Percentiles rank a stretch among this genome's conserved stretches.
These are phyloP conservation scores for Cinclus cinclus DNA, from an alignment of 2,113 vertebrate species.

Conservation along the genomic window DNA sequence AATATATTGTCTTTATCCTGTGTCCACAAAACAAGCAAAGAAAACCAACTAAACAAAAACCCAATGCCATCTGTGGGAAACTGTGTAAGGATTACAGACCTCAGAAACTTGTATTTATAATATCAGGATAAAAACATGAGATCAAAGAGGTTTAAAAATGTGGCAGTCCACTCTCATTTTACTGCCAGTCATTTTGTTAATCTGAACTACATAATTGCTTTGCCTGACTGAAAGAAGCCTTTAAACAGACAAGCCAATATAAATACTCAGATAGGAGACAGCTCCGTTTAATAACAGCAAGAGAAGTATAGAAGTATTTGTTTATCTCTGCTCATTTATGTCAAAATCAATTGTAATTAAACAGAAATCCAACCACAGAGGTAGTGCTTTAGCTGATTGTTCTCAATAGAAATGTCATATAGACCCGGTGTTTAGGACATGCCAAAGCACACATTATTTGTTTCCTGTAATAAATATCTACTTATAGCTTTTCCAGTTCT, in stretches of 20 bases:
- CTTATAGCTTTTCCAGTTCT: not conserved
- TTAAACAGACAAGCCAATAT: constrained; percentile 51
- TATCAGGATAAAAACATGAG: not conserved
- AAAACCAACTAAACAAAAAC: not conserved
- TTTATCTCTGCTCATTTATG: constrained; percentile 67
- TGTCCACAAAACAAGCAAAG: not conserved
- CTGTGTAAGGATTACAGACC: not conserved
- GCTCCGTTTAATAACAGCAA: constrained; percentile 61
- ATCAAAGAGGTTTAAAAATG: constrained; percentile 12
- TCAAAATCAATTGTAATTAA: constrained; percentile 75
- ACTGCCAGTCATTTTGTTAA: constrained; percentile 61
- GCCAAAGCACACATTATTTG: constrained; percentile 25
- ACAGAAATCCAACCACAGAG: constrained; percentile 43
- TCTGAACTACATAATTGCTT: constrained; percentile 61
- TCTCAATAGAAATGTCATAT: constrained; percentile 55
- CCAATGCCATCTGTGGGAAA: not conserved
- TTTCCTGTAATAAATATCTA: constrained; percentile 19
- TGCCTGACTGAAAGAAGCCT: constrained; percentile 49
- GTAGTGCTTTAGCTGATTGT: constrained; percentile 51
- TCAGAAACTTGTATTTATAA: not conserved
- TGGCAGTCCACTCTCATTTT: constrained; percentile 30
- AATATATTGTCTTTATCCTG: not conserved
- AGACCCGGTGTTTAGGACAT: constrained; percentile 11
- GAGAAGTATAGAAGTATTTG: constrained; percentile 59
- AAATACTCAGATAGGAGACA: constrained; percentile 58